A percentile compares a stretch with the other conserved stretches of the same genome.
Conservation (phyloP, 2,113 vertebrate genomes). For the Sakesphorus luctuosus region DNA sequence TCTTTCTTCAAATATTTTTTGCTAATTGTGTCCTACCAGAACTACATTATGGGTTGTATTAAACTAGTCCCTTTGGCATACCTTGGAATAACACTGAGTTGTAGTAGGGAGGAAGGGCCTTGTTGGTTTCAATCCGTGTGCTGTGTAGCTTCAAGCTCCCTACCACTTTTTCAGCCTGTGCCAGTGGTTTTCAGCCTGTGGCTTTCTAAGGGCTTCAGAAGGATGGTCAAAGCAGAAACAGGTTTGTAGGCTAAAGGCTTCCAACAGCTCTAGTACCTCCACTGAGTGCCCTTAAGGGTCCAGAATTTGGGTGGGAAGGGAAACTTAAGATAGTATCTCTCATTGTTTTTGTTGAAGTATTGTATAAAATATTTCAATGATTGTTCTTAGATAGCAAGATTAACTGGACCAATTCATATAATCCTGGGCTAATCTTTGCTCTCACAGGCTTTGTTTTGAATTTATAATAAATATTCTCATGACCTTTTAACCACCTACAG, state of each 20-base stretch:
- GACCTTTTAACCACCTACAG: not conserved
- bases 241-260: not conserved
- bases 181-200: not conserved
- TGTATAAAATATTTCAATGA: not conserved
- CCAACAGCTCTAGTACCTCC: not conserved
- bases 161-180: not conserved
- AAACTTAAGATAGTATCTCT: not conserved
- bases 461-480: constrained; percentile 8
- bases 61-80: not conserved
- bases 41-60: not conserved
- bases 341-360: not conserved
- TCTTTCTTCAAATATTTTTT: not conserved
- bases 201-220: not conserved
- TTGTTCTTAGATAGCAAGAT: not conserved
- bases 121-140: not conserved
- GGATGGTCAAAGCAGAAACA: not conserved
- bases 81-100: accelerated
- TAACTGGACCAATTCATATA: not conserved
- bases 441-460: not conserved
- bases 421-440: not conserved
- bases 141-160: not conserved
- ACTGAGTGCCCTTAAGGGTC: not conserved
- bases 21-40: not conserved
- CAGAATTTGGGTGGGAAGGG: not conserved
- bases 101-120: not conserved